Evolutionary conservation across 2,888 invertebrate genomes (phyloP), one percentile per base, ranked within the genome.

Genomic region (Argyresthia goedartella): DNA sequence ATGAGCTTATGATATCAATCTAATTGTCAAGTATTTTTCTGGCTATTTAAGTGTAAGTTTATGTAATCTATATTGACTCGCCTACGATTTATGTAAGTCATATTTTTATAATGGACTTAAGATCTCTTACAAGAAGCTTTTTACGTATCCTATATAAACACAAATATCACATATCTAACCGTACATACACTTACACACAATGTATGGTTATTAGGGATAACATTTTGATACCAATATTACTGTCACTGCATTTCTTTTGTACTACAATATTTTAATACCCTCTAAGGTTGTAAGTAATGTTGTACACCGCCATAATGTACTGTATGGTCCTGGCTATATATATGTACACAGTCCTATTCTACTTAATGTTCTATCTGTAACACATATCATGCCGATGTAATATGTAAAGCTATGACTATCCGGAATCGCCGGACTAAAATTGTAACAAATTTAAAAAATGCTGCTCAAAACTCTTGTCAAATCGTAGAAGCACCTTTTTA

Each of bases 111-210:
- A 68, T 69, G 62, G 67, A 71, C 61, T 69, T 64, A 59, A 64
- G 62, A 68, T 73, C 67, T 76, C 73, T 65, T 70, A 66, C 66
- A 64, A 53, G 61, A 74, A 66, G 73, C 76, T 79, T 80, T 73
- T 72, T 69, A 69, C 67, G 69, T 79, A 76, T 72, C 70, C 25
- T 81, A 72, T 76, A 71, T 75, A 77, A 71, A 67, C 64, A 72
- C 73, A 76, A 77, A 71, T 80, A 75, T 78, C 81, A 85, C 85
- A 86, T 86, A 85, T 85, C 86, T 81, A 76, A 74, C 73, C 72
- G 62, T 72, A 69, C 69, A 67, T 71, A 75, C 73, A 74, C 76
- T 63, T 69, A 71, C 71, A 72, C 79, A 75, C 72, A 60, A 71
- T 73, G 64, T 70, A 75, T 75, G 6, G 6, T 2, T 25, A 75